phyloP scores from a whole-genome alignment of 2,113 vertebrate species.

The Peromyscus californicus region DNA sequence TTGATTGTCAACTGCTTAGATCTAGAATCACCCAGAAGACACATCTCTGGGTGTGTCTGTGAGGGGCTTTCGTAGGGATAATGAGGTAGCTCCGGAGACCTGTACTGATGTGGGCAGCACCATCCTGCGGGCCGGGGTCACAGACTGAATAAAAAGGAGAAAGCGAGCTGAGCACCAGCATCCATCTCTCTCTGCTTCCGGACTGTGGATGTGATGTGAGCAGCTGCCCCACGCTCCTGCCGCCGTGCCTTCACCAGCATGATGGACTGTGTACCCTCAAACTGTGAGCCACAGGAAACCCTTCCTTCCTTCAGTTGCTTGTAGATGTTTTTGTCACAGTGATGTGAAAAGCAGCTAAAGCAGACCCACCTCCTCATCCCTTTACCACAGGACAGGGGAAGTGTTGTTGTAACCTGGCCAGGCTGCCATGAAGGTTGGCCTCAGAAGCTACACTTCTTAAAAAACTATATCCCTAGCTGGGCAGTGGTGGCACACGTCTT shows the following conservation, averaged over 20 bases:
- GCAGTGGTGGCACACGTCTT: too few relatives aligned
- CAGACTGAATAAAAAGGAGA: neutral
- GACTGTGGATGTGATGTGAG: neutral
- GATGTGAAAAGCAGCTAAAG: neutral
- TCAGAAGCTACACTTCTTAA: neutral
- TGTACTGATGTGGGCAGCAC: neutral
- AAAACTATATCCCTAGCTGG: too few relatives aligned
- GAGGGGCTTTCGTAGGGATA: neutral
- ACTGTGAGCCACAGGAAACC: neutral
- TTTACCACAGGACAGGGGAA: too few relatives aligned
- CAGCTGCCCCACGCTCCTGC: neutral
- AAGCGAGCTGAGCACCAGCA: neutral
- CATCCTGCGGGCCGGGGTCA: neutral
- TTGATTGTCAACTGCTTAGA: neutral
- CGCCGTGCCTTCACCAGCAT: neutral
- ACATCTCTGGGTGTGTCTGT: neutral
- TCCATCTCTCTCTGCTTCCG: neutral
- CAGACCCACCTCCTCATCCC: neutral
- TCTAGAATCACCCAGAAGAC: neutral
- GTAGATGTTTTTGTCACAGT: neutral
- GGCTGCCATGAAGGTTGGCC: accelerated
- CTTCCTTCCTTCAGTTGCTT: neutral
- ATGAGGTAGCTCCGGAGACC: neutral
- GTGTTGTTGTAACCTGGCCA: neutral
- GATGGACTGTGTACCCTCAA: neutral